Conservation (phyloP, 2,888 invertebrate genomes). For the Lasioglossum villosulum region DNA sequence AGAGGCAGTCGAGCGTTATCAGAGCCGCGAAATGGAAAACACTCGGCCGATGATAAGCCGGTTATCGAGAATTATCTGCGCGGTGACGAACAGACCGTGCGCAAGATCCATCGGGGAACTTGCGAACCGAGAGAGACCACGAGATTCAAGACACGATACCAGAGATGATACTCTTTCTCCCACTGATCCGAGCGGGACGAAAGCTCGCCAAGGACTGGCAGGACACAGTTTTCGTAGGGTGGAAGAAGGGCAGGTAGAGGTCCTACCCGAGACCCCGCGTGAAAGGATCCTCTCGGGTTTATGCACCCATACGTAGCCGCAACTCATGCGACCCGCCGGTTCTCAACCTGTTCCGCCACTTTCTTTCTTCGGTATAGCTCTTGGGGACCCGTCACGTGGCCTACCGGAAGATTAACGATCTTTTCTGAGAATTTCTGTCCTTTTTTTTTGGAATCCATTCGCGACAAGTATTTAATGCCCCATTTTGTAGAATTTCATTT, state of each 20-base stretch:
- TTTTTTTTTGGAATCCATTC: too few relatives aligned
- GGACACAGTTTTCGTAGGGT: slow-evolving; percentile 54
- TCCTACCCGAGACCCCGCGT: slow-evolving; percentile 12
- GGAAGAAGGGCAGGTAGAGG: slow-evolving; percentile 59
- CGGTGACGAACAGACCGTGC: slow-evolving; percentile 4
- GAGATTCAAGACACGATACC: neutral
- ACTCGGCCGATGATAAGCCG: slow-evolving; percentile 40
- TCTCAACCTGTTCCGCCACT: slow-evolving; percentile 36
- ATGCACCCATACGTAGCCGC: slow-evolving; percentile 52
- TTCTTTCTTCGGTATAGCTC: neutral
- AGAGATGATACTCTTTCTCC: neutral
- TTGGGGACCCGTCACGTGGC: neutral
- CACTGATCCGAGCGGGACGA: slow-evolving; percentile 42
- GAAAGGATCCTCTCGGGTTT: slow-evolving; percentile 52
- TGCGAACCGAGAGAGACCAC: neutral
- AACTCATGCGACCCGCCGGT: slow-evolving; percentile 30
- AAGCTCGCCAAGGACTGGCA: slow-evolving; percentile 57
- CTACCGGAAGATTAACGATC: neutral
- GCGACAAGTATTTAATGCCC: too few relatives aligned
- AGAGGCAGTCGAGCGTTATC: slow-evolving; percentile 36
- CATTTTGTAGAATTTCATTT: too few relatives aligned
- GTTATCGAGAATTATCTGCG: slow-evolving; percentile 55
- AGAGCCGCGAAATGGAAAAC: slow-evolving; percentile 47
- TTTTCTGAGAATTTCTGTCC: neutral
- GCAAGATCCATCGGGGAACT: slow-evolving; percentile 15